Evolutionary conservation across 2,113 vertebrate genomes (phyloP).

Genomic region (Oreocharis arfaki): DNA sequence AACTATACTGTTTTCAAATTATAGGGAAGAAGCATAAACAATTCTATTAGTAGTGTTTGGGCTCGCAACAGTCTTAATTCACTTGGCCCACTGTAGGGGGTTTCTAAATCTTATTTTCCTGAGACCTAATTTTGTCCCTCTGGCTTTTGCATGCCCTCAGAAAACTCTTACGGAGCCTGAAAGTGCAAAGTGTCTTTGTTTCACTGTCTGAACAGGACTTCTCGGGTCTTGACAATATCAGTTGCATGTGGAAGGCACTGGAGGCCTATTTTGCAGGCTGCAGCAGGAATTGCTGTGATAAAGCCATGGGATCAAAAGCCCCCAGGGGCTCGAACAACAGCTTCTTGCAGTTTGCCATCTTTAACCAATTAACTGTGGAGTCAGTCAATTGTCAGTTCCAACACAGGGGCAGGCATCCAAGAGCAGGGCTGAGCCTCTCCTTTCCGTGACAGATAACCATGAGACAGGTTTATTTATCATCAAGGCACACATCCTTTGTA

Average conservation of each 20-base stretch:
- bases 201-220: background rate
- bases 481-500: background rate
- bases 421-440: background rate
- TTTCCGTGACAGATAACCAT: background rate
- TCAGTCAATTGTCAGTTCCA: background rate
- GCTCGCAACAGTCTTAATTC: background rate
- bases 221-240: background rate
- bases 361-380: background rate
- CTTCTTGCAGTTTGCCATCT: background rate
- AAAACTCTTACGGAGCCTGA: background rate
- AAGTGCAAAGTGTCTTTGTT: background rate
- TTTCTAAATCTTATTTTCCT: background rate
- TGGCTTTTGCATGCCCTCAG: background rate
- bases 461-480: background rate
- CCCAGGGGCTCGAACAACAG: background rate
- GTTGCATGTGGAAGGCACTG: background rate
- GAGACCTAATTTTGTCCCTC: background rate
- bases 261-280: background rate
- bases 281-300: background rate
- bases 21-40: background rate
- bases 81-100: background rate
- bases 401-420: background rate
- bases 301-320: background rate
- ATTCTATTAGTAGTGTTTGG: background rate
- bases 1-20: background rate